These are phyloP conservation scores for Parauchenoglanis punctatus DNA, from an alignment of 2,797 vertebrate species.

Conservation along the genomic window DNA sequence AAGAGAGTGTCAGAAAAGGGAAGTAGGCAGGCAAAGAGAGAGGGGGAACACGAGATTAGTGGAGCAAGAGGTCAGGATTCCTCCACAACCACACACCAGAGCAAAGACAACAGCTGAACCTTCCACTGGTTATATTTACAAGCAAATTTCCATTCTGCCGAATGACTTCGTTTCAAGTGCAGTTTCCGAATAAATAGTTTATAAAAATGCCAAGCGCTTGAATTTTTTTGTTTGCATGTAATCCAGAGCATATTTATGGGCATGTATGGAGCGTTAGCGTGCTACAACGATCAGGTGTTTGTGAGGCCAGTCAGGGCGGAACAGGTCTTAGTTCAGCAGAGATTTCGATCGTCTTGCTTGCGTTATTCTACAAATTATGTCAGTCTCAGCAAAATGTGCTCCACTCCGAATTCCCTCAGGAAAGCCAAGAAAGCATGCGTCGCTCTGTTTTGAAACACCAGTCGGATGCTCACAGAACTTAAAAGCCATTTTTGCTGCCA, in stretches of 20 bases:
- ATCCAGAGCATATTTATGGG: not conserved
- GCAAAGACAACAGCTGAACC: not conserved
- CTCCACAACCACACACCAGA: not conserved
- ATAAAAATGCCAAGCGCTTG: not conserved
- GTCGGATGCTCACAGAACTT: not conserved
- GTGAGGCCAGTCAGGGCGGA: not conserved
- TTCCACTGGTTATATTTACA: not conserved
- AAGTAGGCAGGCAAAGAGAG: constrained; percentile 23
- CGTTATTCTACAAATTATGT: not conserved
- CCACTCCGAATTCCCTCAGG: too few relatives aligned
- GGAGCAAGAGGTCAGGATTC: constrained; percentile 25
- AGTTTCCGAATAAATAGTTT: not conserved
- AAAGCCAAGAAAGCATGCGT: too few relatives aligned
- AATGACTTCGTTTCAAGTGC: not conserved
- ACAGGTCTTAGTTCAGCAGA: not conserved
- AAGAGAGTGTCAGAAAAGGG: constrained; percentile 17
- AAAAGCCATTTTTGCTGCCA: not conserved
- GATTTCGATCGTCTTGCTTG: not conserved
- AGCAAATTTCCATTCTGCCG: not conserved
- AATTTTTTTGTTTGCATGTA: not conserved
- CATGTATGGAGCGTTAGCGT: not conserved
- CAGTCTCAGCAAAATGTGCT: too few relatives aligned
- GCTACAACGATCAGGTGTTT: not conserved
- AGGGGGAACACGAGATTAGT: constrained; percentile 9
- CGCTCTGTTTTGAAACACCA: not conserved